Base-by-base conservation (phyloP, 1,140 invertebrate species). In the Trachymyrmex cornetzi region DNA sequence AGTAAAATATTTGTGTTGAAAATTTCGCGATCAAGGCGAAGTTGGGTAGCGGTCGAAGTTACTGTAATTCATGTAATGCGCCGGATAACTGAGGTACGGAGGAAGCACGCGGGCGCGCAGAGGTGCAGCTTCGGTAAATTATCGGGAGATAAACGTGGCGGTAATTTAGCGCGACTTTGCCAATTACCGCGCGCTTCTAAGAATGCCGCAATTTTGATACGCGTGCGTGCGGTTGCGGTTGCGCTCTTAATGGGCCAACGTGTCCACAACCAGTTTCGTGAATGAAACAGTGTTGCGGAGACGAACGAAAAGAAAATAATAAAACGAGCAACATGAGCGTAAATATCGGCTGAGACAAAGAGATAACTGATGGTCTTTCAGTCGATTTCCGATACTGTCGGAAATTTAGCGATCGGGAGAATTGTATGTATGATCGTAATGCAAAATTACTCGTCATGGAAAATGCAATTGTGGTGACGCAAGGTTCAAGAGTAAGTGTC, bases 131-230 rank as follows among this genome's bases (percentile, higher is more conserved):
- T 27, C 38, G 69, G 69, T 63, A 74, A 84, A 75, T 81, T 81
- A 81, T 81, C 77, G 48, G 22, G 64, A 61, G 69, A 74, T 84
- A 74, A 81, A 74, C 55, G 69, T 27, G 38, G 19, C 24, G 69
- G 69, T 84, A 84, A 84, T 84, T 84, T 84, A 50, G 80, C 77
- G 63, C 55, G 80, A 84, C 69, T 84, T 75, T 82, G 80, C 80
- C 80, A 84, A 84, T 84, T 84, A 84, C 69, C 69, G 67, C 24
- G 67, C 24, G 69, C 24, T 84, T 84, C 80, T 84, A 84, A 74
- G 80, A 84, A 84, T 75, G 80, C 80, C 69, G 69, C 80, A 84
- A 84, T 84, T 84, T 84, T 84, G 69, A 84, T 84, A 84, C 55
- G 69, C 80, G 80, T 84, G 80, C 80, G 80, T 84, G 80, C 80